Base-by-base conservation (phyloP, 2,888 invertebrate species). In the Amiota minor region DNA sequence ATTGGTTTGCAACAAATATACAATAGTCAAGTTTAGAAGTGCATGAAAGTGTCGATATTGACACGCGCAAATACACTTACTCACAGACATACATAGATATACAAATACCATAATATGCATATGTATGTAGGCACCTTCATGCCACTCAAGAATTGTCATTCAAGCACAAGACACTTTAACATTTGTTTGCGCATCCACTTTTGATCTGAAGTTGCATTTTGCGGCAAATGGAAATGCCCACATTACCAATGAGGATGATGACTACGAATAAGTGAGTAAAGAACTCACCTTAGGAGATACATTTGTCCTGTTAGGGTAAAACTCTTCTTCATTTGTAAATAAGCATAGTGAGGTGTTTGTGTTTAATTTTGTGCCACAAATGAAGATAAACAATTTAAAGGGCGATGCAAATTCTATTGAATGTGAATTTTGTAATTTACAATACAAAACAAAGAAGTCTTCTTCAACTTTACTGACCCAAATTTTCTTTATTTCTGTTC, bases 341-440 rank as follows among this genome's bases (percentile, higher is more conserved):
- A 35, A 35, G 47, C 62, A 18, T 23, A 65, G 12, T 67, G 67
- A 67, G 50, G 16, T 68, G 67, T 68, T 68, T 68, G 67, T 68
- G 53, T 68, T 68, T 23, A 50, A 68, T 68, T 68, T 68, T n/a
- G 50, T 50, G 67, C 23, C 53, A 68, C 67, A 68, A 68, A 50
- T 68, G 67, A 20, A 68, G 67, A 53, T 47, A 18, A 11, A 59
- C n/a, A 47, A 35, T 35, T 35, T 35, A 35, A 35, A 35, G 35
- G 35, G 35, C 2, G 6, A 35, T 35, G 35, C 6, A 35, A 35
- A 35, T 35, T 35, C 35, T 35, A 35, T 6, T 6, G 35, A 35
- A 35, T 35, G 1, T 1, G 3, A 23, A 23, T 2, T 23, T 23
- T 23, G 1, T 23, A 2, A 23, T 1, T 23, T 35, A 35, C 2